Base-by-base conservation (phyloP, 2,113 vertebrate species). In the Nothocercus nigrocapillus region DNA sequence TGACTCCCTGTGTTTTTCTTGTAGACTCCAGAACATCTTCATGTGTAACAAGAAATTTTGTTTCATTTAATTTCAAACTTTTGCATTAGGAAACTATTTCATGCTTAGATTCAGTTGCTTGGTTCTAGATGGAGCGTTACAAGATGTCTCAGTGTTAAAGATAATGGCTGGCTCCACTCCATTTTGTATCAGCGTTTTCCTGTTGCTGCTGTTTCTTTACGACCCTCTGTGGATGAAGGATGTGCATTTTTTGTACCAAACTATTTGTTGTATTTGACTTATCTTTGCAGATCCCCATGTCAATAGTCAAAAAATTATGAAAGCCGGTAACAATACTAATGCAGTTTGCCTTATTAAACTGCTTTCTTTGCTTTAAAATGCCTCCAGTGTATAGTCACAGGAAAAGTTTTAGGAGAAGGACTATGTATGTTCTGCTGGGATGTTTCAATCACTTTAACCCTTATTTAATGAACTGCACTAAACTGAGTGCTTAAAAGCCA, bases 401-500 rank as follows among this genome's bases (percentile, higher is more conserved):
- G 61, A 93, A 78, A 40, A 81, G 42, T 5, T 12, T 58, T 90
- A 64, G 53, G 47, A 78, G 54, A 84, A 75, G 32, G 22, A 44
- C 34, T 1, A 0, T 42, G 44, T 32, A 5, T 64, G 13, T 82
- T 95, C 91, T 66, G 58, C 53, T 0, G 11, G 42, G 62, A 62
- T 76, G 12, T 90, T 96, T 86, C 85, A 90, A 63, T 88, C 77
- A n/a, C 53, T 72, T 82, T 93, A 86, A 58, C 81, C 79, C 80
- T 94, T 95, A 66, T 84, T 80, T 85, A 95, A 81, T 72, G 87
- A 96, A 54, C 45, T 91, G 3, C 27, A n/a, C 69, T 68, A 91
- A 92, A 84, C 89, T 40, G 61, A 92, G 47, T 54, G 45, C 90
- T 91, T 94, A 89, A 94, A 94, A 92, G 79, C 68, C 53, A 84